Evolutionary conservation across 2,888 invertebrate genomes (phyloP).

Genomic region (Neoitamus cyanurus): DNA sequence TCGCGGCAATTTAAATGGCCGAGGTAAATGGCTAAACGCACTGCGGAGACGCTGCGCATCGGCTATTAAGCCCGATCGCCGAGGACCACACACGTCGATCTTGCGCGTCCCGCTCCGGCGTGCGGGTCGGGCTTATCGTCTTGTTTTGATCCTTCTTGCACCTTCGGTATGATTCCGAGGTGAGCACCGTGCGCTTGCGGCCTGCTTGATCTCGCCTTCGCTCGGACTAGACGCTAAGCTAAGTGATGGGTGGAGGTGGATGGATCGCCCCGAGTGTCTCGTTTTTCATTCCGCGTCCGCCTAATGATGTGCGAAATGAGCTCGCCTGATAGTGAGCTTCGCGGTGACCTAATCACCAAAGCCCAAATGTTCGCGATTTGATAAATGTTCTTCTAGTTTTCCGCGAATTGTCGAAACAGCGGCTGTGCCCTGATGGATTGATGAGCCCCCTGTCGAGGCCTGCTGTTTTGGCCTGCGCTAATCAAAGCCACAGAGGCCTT

Average conservation of each 20-base stretch:
- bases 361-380: background rate
- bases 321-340: background rate
- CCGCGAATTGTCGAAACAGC: background rate
- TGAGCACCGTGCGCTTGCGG: slow-evolving; percentile 21
- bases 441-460: background rate
- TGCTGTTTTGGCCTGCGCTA: background rate
- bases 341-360: background rate
- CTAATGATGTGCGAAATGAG: slow-evolving; percentile 34
- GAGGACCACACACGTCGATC: slow-evolving; percentile 51
- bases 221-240: background rate
- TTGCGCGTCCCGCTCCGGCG: slow-evolving; percentile 21
- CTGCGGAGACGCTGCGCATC: slow-evolving; percentile 22
- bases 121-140: background rate
- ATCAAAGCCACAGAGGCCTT: background rate
- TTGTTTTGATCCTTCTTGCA: slow-evolving; percentile 31
- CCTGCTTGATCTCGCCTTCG: slow-evolving; percentile 1
- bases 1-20: slow-evolving; percentile 50
- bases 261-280: background rate
- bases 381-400: slow-evolving; percentile 11
- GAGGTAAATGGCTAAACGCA: slow-evolving; percentile 49
- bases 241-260: slow-evolving; percentile 2
- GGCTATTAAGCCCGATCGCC: background rate
- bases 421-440: background rate
- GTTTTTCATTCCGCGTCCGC: slow-evolving; percentile 13
- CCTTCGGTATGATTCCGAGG: slow-evolving; percentile 13